Evolutionary conservation across 2,797 vertebrate genomes (phyloP).

Genomic region (Sebastes melanostomus): DNA sequence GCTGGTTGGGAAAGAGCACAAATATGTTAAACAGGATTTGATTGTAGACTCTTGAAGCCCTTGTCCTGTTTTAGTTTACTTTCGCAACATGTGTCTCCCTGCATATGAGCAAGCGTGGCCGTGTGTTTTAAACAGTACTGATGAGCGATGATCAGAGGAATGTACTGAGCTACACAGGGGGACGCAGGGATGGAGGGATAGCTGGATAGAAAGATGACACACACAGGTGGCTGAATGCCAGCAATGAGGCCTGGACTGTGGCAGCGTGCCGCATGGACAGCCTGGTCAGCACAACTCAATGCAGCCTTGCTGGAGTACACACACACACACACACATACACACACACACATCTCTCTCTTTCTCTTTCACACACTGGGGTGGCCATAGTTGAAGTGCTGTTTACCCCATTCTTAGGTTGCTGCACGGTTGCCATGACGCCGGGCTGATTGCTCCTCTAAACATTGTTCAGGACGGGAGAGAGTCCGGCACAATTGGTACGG

Average conservation of each 20-base stretch:
- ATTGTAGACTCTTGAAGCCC: background rate
- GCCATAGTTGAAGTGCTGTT: constrained; percentile 72
- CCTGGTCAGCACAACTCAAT: constrained; percentile 80
- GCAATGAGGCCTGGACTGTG: constrained; percentile 69
- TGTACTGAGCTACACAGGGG: constrained; percentile 36
- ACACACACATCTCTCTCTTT: constrained; percentile 16
- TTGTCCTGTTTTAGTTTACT: background rate
- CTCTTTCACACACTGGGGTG: constrained; percentile 40
- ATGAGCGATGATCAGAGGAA: constrained; percentile 43
- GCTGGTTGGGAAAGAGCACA: constrained; percentile 2
- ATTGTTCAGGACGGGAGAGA: constrained; percentile 65
- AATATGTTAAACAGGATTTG: background rate
- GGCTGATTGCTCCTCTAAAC: constrained; percentile 71
- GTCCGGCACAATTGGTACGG: constrained; percentile 58
- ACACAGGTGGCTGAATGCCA: constrained; percentile 78
- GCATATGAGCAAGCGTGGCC: background rate
- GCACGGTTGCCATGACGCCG: constrained; percentile 70
- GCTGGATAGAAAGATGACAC: constrained; percentile 66
- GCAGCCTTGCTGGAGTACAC: constrained; percentile 35
- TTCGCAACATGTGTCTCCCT: background rate
- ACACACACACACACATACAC: constrained; percentile 25
- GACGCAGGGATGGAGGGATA: constrained; percentile 22
- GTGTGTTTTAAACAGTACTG: constrained; percentile 23
- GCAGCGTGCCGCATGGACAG: constrained; percentile 62
- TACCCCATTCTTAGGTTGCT: constrained; percentile 78